Evolutionary conservation across 2,113 vertebrate genomes (phyloP).

Genomic region (Catagonus wagneri): DNA sequence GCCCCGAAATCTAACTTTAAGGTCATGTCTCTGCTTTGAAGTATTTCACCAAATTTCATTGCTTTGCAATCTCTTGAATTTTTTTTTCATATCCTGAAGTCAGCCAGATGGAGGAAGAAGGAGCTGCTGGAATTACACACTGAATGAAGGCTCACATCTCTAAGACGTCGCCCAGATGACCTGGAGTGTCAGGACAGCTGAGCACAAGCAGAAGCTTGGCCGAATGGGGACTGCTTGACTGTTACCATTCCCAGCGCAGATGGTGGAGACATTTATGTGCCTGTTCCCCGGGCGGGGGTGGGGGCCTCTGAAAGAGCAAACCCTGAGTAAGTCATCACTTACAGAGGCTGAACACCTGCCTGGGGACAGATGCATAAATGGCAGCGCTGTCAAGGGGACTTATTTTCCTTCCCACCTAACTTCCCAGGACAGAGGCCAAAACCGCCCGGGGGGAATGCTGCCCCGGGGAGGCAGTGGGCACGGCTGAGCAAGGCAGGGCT

Average conservation of each 20-base stretch:
- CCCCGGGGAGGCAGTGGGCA: constrained; percentile 21
- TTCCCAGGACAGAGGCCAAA: constrained; percentile 34
- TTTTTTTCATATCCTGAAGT: neutral
- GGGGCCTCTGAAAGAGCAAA: constrained; percentile 82
- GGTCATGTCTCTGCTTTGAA: neutral
- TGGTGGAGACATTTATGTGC: too few species aligned
- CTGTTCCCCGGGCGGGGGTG: too few species aligned
- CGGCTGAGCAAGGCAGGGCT: constrained; percentile 11
- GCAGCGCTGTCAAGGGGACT: constrained; percentile 47
- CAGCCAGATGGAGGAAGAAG: neutral
- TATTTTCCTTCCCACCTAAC: constrained; percentile 56
- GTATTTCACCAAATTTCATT: neutral
- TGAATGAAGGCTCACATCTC: neutral
- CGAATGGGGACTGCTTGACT: neutral
- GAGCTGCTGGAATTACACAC: neutral
- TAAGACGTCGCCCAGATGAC: neutral
- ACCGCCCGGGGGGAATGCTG: constrained; percentile 33
- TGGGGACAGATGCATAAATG: constrained; percentile 75
- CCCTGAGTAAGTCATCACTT: constrained; percentile 84
- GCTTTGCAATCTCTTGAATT: neutral
- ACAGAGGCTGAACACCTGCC: constrained; percentile 80
- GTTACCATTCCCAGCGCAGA: constrained; percentile 70
- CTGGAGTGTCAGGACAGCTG: neutral
- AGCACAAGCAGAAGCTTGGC: neutral
- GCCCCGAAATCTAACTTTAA: neutral